Percentiles rank a stretch among this genome's conserved stretches.
Conservation (phyloP, 2,113 vertebrate species). For the Heliornis fulica region DNA sequence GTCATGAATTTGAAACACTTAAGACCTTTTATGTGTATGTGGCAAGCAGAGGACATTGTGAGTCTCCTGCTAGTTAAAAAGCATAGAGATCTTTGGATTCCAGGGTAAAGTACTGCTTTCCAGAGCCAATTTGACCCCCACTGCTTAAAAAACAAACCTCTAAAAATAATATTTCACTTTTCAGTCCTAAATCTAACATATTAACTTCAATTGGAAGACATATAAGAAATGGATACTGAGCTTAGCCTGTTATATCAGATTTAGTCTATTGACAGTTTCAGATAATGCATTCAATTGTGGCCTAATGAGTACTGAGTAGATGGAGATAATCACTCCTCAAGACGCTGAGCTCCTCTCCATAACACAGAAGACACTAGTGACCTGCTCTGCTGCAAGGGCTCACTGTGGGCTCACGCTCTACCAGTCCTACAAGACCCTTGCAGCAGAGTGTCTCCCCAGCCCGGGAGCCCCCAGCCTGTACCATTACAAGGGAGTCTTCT, state of each 20-base stretch:
- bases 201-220: background rate
- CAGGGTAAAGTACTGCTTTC: background rate
- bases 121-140: background rate
- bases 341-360: background rate
- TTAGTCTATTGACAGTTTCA: background rate
- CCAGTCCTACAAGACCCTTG: background rate
- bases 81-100: background rate
- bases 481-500: rapidly evolving
- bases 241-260: background rate
- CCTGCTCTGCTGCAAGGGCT: background rate
- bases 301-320: background rate
- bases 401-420: background rate
- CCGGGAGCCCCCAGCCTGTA: background rate
- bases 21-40: background rate
- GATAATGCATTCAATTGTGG: background rate
- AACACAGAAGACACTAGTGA: rapidly evolving
- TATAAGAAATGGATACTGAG: background rate
- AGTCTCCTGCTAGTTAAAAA: background rate
- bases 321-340: background rate
- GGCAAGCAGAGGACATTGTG: background rate
- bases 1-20: background rate
- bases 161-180: background rate
- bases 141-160: background rate
- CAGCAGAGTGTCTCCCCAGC: background rate
- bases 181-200: background rate